A percentile compares a stretch with the other conserved stretches of the same genome.
These are phyloP conservation scores for Lasius fuliginosus DNA, from an alignment of 2,888 invertebrate species.

Conservation along the genomic window DNA sequence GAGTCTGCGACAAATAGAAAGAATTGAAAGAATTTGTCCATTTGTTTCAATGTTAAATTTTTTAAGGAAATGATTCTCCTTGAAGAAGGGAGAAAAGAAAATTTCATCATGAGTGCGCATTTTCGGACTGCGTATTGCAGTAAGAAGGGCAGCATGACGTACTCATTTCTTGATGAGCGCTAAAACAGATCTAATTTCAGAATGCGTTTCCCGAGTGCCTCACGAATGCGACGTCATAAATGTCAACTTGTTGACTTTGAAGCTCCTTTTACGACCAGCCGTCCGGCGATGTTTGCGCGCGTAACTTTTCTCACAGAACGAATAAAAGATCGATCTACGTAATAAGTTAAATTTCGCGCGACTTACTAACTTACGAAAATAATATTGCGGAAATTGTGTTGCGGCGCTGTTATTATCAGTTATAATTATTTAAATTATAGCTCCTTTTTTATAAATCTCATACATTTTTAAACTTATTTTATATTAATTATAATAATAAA, in stretches of 20 bases:
- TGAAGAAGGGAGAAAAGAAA: neutral
- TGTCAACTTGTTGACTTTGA: conserved; percentile 8
- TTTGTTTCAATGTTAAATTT: neutral
- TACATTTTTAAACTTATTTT: neutral
- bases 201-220: conserved; percentile 57
- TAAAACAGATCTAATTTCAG: conserved; percentile 65
- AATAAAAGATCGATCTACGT: neutral
- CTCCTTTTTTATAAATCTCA: neutral
- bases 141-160: conserved; percentile 57
- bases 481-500: neutral
- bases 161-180: conserved; percentile 67
- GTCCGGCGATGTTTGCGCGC: neutral
- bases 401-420: neutral
- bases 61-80: neutral
- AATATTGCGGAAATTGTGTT: neutral
- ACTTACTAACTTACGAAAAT: neutral
- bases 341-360: neutral
- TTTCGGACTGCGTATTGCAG: conserved; percentile 43
- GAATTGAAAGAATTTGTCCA: neutral
- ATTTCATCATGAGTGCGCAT: neutral
- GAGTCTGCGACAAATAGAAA: neutral
- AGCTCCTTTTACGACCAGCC: conserved; percentile 30
- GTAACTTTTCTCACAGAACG: conserved; percentile 6
- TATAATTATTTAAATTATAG: neutral
- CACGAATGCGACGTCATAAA: conserved; percentile 19